Base-by-base conservation (phyloP, 2,113 vertebrate species). In the Thamnaconus septentrionalis region DNA sequence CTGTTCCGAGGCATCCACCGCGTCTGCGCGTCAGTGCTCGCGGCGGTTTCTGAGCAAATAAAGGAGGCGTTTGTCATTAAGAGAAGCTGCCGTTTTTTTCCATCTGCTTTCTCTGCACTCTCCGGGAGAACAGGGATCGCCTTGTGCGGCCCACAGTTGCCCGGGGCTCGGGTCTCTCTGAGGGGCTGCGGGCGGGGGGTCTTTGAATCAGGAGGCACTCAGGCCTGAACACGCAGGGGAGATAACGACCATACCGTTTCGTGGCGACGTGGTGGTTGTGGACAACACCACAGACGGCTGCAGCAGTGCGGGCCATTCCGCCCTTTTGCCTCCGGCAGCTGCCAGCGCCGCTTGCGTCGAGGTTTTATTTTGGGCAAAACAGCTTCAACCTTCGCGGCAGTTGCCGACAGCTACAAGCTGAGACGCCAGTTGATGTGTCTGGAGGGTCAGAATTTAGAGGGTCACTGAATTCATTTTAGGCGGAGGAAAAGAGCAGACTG, bases 341-440 rank as follows among this genome's bases (percentile, higher is more conserved):
- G 64, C 46, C 41, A 3, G 8, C 55, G 40, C 5, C 0, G 75
- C 84, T 82, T 84, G 72, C 81, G 78, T 82, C 1, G 42, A 7
- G 4, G 55, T 56, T 31, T 81, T 83, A 31, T 81, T 83, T 66
- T n/a, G 59, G 73, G 69, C n/a, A 18, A 81, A 83, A 82, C 74
- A 68, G 10, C 12, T 5, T 4, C 8, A 41, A n/a, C 7, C 41
- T 31, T 8, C n/a, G 41, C 40, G 4, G 0, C 41, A 43, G 31
- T 31, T 31, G 18, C 18, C 18, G 18, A 31, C 18, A 31, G 18
- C 18, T 31, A 31, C 18, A 1, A 31, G 18, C 18, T 31, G 18
- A 31, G 18, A 31, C 18, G 18, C 18, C 18, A 31, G 18, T 31
- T 31, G 18, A 31, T 31, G 18, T 31, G 18, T 31, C 18, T 2